Base-by-base conservation (phyloP, 92 coral and sea anemone genomes). In the Umimayanthus kanabou region DNA sequence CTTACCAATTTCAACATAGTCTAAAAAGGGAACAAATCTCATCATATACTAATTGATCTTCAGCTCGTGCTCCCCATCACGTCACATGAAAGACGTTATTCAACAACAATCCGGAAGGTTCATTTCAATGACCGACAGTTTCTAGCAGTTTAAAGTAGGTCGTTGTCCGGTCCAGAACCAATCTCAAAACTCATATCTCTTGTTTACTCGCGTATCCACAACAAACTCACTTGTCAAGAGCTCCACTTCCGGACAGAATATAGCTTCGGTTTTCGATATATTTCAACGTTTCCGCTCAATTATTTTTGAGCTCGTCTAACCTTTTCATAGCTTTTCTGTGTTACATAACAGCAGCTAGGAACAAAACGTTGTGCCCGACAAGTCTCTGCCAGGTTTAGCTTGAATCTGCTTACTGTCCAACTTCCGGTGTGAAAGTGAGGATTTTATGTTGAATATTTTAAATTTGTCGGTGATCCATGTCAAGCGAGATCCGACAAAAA, bases 171-270 rank as follows among this genome's bases (percentile, higher is more conserved):
- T 7, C 45, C 16, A 5, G 6, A 3, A 37, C 20, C 77, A 73
- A 73, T 73, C 77, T 73, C 77, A 73, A 33, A 73, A 73, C 45
- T 4, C 6, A 9, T 37, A 8, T 73, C 77, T 73, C 77, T 73
- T 73, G 77, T 73, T 73, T 73, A 73, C 45, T 33, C 9, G 77
- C 77, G 77, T 73, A 37, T 33, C 77, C 77, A 73, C 42, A 73
- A 73, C 77, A 73, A 29, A 30, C 3, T 9, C 9, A 14, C 77
- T 16, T 28, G 45, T 13, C 15, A 73, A 33, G 77, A 22, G 42
- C n/a, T 5, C 2, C 23, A 73, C 45, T 73, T 73, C 45, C 77
- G 69, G 69, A 22, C 25, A 15, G 11, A 61, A 61, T 20, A 61
- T 20, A 61, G 69, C 69, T 23, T 61, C 9, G 69, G 25, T 61